Base-by-base conservation (phyloP, 2,888 invertebrate genomes). In the Apodemia duryi region DNA sequence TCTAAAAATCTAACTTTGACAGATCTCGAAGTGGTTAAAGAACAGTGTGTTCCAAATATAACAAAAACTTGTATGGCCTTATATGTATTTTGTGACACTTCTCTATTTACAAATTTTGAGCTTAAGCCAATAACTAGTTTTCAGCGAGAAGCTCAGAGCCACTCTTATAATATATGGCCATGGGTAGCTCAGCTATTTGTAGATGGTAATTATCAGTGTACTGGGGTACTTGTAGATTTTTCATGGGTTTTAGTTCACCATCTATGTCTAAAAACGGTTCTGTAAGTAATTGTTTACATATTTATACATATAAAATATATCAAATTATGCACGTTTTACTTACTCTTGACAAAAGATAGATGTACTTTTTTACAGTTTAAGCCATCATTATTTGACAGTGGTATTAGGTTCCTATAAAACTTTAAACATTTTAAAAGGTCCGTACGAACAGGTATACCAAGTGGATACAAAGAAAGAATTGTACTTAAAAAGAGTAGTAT, bases 141-240 rank as follows among this genome's bases (percentile, higher is more conserved):
- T 29, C 72, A 71, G 32, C 74, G 80, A 71, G 74, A 77, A 66
- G 72, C 76, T 1, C 75, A 78, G 63, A 67, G 66, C 7, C 64
- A 69, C 5, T 68, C 69, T 3, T 74, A 74, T 10, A 69, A 79
- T 28, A 77, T 84, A 67, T 94, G 94, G 93, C 95, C 96, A 0
- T 97, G 97, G 97, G 85, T 94, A 74, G 96, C 94, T 0, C 94
- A 95, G 73, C 87, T 97, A 64, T 95, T 94, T 80, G 87, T 93
- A 0, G 94, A 96, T 76, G 97, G 97, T 2, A 80, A 86, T 67
- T 95, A 95, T 70, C 93, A 86, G 74, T 96, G 97, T 76, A 92
- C 94, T 61, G 96, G 96, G 6, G 92, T 95, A 49, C 84, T 97
- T 65, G 79, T 97, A 60, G 93, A 95, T 71, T 77, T 87, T 2